Percentiles rank a stretch among this genome's conserved stretches.
Evolutionary conservation across 1,140 invertebrate species (phyloP).

Genomic region (Heliconius himera): DNA sequence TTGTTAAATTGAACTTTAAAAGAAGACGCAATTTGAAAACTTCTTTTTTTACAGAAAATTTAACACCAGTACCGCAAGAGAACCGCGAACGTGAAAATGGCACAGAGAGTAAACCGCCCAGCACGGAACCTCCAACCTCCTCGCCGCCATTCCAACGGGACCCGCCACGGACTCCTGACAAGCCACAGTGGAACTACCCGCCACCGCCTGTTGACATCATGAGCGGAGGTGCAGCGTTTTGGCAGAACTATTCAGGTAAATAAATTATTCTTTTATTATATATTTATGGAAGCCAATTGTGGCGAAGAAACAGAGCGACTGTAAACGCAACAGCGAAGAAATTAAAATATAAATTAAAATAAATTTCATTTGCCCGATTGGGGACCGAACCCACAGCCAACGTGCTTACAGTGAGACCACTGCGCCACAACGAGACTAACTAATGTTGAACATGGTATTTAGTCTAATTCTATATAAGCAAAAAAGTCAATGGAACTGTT

Average conservation of each 20-base stretch:
- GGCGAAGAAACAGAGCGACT: too few species aligned
- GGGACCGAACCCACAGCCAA: too few species aligned
- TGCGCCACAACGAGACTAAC: too few species aligned
- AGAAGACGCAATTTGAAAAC: conserved; percentile 34
- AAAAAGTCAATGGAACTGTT: too few species aligned
- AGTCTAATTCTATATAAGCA: too few species aligned
- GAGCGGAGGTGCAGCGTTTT: conserved; percentile 90
- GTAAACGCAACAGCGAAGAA: too few species aligned
- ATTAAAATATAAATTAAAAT: too few species aligned
- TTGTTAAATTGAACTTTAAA: neutral
- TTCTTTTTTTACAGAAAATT: conserved; percentile 58
- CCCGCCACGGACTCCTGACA: conserved; percentile 82
- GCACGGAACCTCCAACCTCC: conserved; percentile 67
- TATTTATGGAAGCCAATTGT: too few species aligned
- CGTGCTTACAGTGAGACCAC: too few species aligned
- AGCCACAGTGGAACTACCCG: conserved; percentile 86
- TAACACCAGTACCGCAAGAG: conserved; percentile 61
- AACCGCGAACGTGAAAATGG: conserved; percentile 71
- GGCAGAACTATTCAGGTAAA: conserved; percentile 93
- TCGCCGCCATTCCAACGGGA: conserved; percentile 74
- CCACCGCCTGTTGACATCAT: conserved; percentile 89
- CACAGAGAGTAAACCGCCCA: conserved; percentile 77
- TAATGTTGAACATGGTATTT: too few species aligned
- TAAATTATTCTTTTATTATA: neutral
- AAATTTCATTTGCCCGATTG: too few species aligned